These are phyloP conservation scores for Sinosuthora webbiana DNA, from an alignment of 2,113 vertebrate genomes.

Conservation along the genomic window DNA sequence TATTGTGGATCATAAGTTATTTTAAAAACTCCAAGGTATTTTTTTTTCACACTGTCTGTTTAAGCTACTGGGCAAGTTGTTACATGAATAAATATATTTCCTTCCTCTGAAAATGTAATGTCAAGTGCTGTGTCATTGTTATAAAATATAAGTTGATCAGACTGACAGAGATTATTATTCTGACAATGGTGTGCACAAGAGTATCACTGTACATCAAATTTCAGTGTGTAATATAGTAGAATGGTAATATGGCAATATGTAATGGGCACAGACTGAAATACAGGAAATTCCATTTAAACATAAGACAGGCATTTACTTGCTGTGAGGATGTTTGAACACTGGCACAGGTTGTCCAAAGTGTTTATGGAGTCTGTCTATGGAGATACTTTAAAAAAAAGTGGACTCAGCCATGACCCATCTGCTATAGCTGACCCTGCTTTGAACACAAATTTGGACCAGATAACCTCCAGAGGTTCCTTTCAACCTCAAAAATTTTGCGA, in stretches of 20 bases:
- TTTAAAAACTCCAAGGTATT: background rate
- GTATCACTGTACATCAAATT: conserved; percentile 2
- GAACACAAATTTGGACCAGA: background rate
- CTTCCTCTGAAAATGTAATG: conserved; percentile 21
- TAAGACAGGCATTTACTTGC: background rate
- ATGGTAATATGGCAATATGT: background rate
- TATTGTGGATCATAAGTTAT: background rate
- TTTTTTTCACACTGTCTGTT: background rate
- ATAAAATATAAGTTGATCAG: conserved; percentile 45
- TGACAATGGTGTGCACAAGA: conserved; percentile 2
- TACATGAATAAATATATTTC: conserved; percentile 18
- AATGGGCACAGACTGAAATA: background rate
- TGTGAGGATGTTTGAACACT: background rate
- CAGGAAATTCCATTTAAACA: background rate
- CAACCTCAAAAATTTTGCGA: background rate
- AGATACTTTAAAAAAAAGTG: background rate
- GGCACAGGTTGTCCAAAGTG: background rate
- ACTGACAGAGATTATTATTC: conserved; percentile 48
- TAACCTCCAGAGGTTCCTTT: background rate
- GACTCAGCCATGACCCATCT: background rate
- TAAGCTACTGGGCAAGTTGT: background rate
- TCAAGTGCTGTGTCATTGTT: conserved; percentile 7
- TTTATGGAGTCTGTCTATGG: background rate
- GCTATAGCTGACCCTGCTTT: background rate
- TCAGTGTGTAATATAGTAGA: conserved; percentile 39